Evolutionary conservation across 2,888 invertebrate genomes (phyloP).

Genomic region (Phragmatobia fuliginosa): DNA sequence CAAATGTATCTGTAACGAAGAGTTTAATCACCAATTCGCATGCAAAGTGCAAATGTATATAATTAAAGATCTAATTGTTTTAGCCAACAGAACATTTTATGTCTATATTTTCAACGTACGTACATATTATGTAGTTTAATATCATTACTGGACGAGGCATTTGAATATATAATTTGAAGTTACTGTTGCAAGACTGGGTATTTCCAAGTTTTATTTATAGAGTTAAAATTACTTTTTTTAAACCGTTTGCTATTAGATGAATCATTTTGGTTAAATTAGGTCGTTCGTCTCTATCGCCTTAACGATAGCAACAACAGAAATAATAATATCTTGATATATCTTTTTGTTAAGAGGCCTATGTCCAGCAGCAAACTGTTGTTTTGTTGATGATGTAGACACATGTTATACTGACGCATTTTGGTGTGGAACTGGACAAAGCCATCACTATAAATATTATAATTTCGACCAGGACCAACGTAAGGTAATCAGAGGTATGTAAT

Average conservation of each 20-base stretch:
- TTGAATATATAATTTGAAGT: slow-evolving; percentile 46
- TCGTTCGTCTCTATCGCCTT: not conserved
- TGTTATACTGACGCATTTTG: no score
- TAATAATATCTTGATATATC: not conserved
- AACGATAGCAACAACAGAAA: not conserved
- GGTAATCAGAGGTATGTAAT: no score
- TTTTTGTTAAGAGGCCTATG: no score
- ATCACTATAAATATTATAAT: no score
- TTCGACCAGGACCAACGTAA: no score
- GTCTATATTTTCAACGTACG: slow-evolving; percentile 34
- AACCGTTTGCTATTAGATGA: slow-evolving; percentile 1
- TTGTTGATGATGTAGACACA: no score
- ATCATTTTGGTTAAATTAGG: slow-evolving; percentile 6
- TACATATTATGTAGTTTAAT: slow-evolving; percentile 14
- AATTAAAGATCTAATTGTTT: slow-evolving; percentile 35
- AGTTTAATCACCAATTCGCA: slow-evolving; percentile 23
- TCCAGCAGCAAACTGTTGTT: no score
- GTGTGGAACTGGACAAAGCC: no score
- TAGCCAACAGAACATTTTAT: slow-evolving; percentile 32
- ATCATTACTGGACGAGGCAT: slow-evolving; percentile 16
- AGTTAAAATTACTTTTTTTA: slow-evolving; percentile 4
- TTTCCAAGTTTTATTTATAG: slow-evolving; percentile 39
- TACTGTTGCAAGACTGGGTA: slow-evolving; percentile 63
- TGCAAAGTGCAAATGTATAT: slow-evolving; percentile 30
- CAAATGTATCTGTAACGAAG: slow-evolving; percentile 7